Evolutionary conservation across 2,113 vertebrate genomes (phyloP), one percentile per base, ranked within the genome.

Genomic region (Caranx melampygus): DNA sequence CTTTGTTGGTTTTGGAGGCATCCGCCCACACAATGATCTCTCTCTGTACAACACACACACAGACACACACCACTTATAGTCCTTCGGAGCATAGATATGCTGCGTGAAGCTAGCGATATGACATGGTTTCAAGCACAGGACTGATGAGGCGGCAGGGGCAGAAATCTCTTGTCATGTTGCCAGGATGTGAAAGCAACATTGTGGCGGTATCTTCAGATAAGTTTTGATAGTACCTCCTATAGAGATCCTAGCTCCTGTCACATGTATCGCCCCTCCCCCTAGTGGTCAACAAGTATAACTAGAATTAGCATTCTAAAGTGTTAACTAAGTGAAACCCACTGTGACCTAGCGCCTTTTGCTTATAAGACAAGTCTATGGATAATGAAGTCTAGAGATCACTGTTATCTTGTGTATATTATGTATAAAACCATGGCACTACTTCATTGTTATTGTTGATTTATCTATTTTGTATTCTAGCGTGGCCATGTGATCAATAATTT

Each of bases 401-500:
- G 89, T 91, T 88, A 91, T 89, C 84, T 79, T 78, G 80, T 94
- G 92, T 94, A 93, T 92, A 91, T 92, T 92, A 87, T 93, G 92
- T 95, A 94, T 81, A 93, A 92, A 95, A 91, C 83, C 83, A 88
- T 91, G 91, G 90, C 89, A 92, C 83, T 92, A 89, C 84, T 81
- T 91, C 81, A 92, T 91, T 86, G 70, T 89, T 86, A 80, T 80
- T 86, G 69, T 89, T 86, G 84, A 88, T 90, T 90, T 7, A 79
- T 93, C 64, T 82, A 71, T 88, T 87, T 93, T 91, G 75, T 89
- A 91, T 90, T 89, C 75, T 93, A 94, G 91, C 66, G 79, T 88
- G 82, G 92, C 91, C 93, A 92, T 85, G 78, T 86, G 90, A 88
- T 91, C 90, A 90, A 86, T 0, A 37, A 60, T 90, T 89, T 89